phyloP scores from a whole-genome alignment of 2,888 invertebrate species.

The Eucera pruinosa region DNA sequence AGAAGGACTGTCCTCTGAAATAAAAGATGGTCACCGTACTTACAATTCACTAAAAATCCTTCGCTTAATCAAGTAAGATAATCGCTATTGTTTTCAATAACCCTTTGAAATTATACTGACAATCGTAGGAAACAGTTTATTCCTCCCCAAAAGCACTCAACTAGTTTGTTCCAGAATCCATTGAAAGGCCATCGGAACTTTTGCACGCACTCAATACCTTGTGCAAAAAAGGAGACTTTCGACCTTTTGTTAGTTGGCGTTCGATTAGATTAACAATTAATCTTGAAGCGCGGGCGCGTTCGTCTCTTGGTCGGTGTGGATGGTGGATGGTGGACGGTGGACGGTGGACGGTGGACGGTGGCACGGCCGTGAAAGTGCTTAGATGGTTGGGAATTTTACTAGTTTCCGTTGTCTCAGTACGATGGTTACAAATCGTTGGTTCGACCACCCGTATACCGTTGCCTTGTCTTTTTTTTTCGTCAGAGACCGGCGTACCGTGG shows the following conservation, averaged over 20 bases:
- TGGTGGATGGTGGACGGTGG: constrained; percentile 8
- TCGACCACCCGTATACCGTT: constrained; percentile 22
- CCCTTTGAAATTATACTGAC: no score
- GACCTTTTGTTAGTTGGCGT: constrained; percentile 3
- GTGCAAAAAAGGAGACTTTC: background rate
- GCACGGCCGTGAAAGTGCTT: constrained; percentile 46
- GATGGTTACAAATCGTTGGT: constrained; percentile 46
- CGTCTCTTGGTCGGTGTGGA: background rate
- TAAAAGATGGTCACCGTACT: no score
- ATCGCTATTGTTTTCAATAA: no score
- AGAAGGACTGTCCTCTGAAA: no score
- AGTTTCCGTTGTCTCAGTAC: constrained; percentile 28
- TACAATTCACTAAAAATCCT: no score
- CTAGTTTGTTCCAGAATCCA: no score
- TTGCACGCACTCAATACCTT: no score
- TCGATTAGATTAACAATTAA: constrained; percentile 29
- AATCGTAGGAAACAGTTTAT: no score
- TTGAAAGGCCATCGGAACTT: no score
- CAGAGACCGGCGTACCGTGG: constrained; percentile 23
- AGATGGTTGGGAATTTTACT: constrained; percentile 40
- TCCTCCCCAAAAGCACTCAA: no score
- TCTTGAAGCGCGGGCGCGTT: background rate
- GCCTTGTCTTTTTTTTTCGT: constrained; percentile 43
- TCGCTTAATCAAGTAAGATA: no score
- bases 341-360: constrained; percentile 7